Percentiles rank a stretch among this genome's conserved stretches.
These are phyloP conservation scores for Hypsibius dujardini DNA, from an alignment of 1,140 invertebrate species.

Conservation along the genomic window DNA sequence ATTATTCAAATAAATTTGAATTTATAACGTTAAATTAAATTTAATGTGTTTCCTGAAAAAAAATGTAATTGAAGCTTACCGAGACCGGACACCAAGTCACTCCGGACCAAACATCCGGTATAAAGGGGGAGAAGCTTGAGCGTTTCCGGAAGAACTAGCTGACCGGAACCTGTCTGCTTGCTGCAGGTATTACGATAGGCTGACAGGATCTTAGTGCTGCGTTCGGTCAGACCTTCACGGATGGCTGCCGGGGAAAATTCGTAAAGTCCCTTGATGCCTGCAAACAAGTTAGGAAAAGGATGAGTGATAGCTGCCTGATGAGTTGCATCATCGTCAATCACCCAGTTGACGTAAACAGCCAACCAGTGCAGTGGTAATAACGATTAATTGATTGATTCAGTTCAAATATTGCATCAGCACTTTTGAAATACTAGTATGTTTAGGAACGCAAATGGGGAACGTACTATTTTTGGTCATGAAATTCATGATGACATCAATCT, in stretches of 20 bases:
- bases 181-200: conserved; percentile 32
- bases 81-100: conserved; percentile 38
- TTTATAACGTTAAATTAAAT: too few relatives aligned
- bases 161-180: conserved; percentile 41
- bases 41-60: background rate
- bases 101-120: conserved; percentile 74
- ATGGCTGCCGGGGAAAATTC: conserved; percentile 60
- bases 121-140: conserved; percentile 93
- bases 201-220: conserved; percentile 24
- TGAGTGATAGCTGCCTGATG: background rate
- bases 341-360: too few relatives aligned
- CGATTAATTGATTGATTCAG: background rate
- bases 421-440: background rate
- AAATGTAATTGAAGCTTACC: background rate
- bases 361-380: background rate
- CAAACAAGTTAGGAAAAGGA: conserved; percentile 32
- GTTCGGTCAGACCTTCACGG: conserved; percentile 62
- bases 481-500: conserved; percentile 80
- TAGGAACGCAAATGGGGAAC: conserved; percentile 18
- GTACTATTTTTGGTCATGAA: conserved; percentile 75
- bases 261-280: conserved; percentile 40
- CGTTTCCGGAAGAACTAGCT: conserved; percentile 89
- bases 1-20: too few relatives aligned
- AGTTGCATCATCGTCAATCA: too few relatives aligned
- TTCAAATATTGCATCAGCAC: background rate